Evolutionary conservation across 2,797 vertebrate genomes (phyloP).

Genomic region (Gymnodraco acuticeps): DNA sequence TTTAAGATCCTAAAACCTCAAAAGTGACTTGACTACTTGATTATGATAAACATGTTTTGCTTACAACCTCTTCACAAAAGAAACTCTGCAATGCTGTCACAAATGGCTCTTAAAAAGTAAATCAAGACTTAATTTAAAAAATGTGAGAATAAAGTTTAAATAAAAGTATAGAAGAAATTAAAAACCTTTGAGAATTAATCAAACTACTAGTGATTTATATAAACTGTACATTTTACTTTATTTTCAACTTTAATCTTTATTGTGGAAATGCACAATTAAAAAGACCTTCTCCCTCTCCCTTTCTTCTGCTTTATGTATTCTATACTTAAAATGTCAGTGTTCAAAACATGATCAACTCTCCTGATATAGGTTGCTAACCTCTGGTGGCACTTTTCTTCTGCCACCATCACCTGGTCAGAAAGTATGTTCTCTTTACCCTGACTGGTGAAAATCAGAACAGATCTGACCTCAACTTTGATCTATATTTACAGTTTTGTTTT

Average conservation of each 20-base stretch:
- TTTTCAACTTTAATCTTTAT: too few species aligned
- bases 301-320: too few species aligned
- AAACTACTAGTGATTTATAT: too few species aligned
- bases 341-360: neutral
- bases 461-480: neutral
- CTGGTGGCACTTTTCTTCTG: neutral
- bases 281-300: too few species aligned
- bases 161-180: too few species aligned
- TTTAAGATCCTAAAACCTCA: neutral
- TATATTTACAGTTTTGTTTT: neutral
- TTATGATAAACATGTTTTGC: neutral
- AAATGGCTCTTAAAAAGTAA: neutral
- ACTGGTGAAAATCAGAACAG: neutral
- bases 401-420: neutral
- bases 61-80: neutral
- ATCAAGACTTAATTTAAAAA: too few species aligned
- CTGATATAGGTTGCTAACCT: neutral
- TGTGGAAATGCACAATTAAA: too few species aligned
- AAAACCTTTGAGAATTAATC: too few species aligned
- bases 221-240: too few species aligned
- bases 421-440: neutral
- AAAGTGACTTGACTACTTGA: neutral
- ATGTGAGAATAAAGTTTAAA: too few species aligned
- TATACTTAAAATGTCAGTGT: neutral
- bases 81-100: neutral